These are phyloP conservation scores for Ditylenchus weischeri DNA, from an alignment of 2,888 invertebrate species.

Conservation along the genomic window DNA sequence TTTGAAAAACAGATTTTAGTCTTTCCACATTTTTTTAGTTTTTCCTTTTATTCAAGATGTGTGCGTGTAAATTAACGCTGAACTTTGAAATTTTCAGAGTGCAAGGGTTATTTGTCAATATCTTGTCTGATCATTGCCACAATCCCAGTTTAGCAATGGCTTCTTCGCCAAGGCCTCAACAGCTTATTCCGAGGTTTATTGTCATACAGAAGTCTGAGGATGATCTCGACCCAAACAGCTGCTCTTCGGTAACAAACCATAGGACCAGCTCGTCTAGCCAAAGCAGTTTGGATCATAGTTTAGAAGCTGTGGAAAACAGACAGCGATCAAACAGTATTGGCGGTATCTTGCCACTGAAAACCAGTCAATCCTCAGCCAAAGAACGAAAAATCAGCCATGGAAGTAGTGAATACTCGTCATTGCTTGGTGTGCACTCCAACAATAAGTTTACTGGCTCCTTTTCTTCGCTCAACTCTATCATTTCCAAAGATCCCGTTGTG, in stretches of 20 bases:
- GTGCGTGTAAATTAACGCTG: no score
- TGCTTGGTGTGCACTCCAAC: neutral
- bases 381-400: slow-evolving; percentile 1
- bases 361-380: neutral
- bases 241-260: neutral
- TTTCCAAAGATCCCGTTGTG: slow-evolving; percentile 36
- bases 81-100: no score
- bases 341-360: slow-evolving; percentile 12
- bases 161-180: no score
- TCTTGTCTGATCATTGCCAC: no score
- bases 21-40: no score
- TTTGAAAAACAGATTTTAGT: no score
- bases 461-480: neutral
- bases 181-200: slow-evolving; percentile 6
- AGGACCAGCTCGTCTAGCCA: slow-evolving; percentile 2
- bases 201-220: neutral
- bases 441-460: slow-evolving; percentile 3
- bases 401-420: neutral
- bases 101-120: no score
- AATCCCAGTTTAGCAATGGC: no score
- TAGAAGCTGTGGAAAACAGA: slow-evolving; percentile 5
- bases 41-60: no score
- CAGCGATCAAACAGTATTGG: slow-evolving; percentile 21
- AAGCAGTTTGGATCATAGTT: neutral
- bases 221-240: neutral